phyloP scores from a whole-genome alignment of 2,797 vertebrate species.

The Eidolon dupreanum region DNA sequence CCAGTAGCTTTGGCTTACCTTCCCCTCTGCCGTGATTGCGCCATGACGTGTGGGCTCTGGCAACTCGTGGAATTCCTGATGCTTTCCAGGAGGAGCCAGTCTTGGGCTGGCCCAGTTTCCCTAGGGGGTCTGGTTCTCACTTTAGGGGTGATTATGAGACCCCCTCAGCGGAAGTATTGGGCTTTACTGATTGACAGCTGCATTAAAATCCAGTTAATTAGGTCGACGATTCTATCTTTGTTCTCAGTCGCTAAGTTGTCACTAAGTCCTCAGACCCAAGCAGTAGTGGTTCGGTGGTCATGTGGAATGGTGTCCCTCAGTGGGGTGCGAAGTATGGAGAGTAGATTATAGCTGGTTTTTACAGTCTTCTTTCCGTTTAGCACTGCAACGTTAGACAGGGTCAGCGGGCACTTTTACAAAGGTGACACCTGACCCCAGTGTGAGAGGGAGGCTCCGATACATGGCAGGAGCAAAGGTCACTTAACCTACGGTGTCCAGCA shows the following conservation, averaged over 20 bases:
- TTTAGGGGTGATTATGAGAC: background rate
- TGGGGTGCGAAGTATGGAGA: background rate
- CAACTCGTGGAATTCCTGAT: background rate
- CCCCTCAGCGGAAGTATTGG: background rate
- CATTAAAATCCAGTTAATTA: background rate
- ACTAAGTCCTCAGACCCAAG: background rate
- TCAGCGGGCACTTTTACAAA: background rate
- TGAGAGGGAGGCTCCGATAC: background rate
- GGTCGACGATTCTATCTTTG: background rate
- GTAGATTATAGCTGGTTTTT: background rate
- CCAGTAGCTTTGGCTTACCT: background rate
- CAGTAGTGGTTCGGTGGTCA: background rate
- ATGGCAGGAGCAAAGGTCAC: background rate
- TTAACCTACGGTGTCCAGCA: background rate
- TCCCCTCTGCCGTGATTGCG: background rate
- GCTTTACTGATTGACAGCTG: background rate
- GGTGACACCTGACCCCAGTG: background rate
- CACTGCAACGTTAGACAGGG: background rate
- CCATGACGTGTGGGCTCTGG: background rate
- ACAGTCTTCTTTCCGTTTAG: background rate
- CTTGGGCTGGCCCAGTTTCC: background rate
- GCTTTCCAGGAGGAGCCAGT: background rate
- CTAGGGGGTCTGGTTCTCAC: slow-evolving; percentile 9
- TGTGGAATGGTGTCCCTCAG: background rate
- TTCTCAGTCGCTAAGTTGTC: background rate